Percentiles rank a stretch among this genome's conserved stretches.
Evolutionary conservation across 2,888 invertebrate species (phyloP).

Genomic region (Ophonus ardosiacus): DNA sequence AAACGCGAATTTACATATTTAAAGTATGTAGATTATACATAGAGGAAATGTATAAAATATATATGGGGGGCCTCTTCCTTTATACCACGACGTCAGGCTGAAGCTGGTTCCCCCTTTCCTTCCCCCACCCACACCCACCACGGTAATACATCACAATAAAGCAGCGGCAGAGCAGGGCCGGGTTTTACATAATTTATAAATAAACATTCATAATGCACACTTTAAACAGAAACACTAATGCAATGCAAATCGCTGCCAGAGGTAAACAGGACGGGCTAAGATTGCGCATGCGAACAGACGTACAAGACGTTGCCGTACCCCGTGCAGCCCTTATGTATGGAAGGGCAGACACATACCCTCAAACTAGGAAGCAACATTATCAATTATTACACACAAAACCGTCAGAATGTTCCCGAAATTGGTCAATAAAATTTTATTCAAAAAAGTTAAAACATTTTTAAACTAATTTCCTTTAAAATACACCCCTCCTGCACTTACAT

Average conservation of each 20-base stretch:
- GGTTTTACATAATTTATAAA: slow-evolving; percentile 76
- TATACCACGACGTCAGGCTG: slow-evolving; percentile 46
- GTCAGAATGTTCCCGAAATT: no score
- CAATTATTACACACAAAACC: no score
- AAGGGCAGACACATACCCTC: no score
- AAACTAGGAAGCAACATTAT: no score
- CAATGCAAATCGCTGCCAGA: slow-evolving; percentile 71
- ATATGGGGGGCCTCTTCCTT: slow-evolving; percentile 62
- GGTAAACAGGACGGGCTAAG: slow-evolving; percentile 7
- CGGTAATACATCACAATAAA: slow-evolving; percentile 64
- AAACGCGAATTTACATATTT: slow-evolving; percentile 71
- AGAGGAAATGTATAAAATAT: slow-evolving; percentile 70
- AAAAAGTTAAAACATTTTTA: no score
- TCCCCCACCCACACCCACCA: slow-evolving; percentile 12
- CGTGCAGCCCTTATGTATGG: no score
- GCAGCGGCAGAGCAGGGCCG: slow-evolving; percentile 60
- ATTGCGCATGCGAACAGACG: background rate
- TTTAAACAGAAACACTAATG: slow-evolving; percentile 73
- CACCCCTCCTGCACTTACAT: no score
- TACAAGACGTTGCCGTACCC: background rate
- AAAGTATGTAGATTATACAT: slow-evolving; percentile 69
- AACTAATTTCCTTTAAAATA: no score
- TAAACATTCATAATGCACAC: slow-evolving; percentile 76
- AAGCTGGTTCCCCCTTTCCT: no score
- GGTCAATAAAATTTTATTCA: no score